These are phyloP conservation scores for Bos taurus DNA, from an alignment of 2,113 vertebrate species.

Conservation along the genomic window DNA sequence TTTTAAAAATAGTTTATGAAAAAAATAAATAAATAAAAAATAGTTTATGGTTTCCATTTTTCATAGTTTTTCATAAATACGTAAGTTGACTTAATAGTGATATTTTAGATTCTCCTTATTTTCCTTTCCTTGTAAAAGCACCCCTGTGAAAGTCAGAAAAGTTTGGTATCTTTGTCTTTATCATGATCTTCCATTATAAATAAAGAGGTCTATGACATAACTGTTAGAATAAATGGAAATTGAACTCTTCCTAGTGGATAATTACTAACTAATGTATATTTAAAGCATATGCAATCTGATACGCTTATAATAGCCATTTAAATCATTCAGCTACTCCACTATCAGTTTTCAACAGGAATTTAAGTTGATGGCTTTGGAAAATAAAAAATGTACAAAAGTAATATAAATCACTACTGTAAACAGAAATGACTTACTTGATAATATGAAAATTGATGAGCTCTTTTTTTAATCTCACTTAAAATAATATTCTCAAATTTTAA, in stretches of 20 bases:
- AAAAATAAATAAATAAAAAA: not conserved
- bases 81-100: not conserved
- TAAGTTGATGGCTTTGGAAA: constrained; percentile 68
- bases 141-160: not conserved
- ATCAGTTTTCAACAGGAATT: constrained; percentile 65
- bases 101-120: constrained; percentile 3
- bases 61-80: constrained; percentile 18
- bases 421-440: not conserved
- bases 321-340: constrained; percentile 56
- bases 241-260: constrained; percentile 56
- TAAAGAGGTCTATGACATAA: constrained; percentile 31
- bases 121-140: constrained; percentile 3
- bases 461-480: constrained; percentile 5
- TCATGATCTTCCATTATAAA: not conserved
- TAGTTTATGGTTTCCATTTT: constrained; percentile 6
- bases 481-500: not conserved
- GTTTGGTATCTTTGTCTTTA: not conserved
- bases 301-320: constrained; percentile 51
- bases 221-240: constrained; percentile 68
- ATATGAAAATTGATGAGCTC: not conserved
- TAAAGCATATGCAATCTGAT: constrained; percentile 37
- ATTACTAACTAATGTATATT: constrained; percentile 59
- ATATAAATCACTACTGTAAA: constrained; percentile 51
- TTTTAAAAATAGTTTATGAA: not conserved
- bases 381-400: constrained; percentile 17